Percentiles rank a stretch among this genome's conserved stretches.
Conservation (phyloP, 1,140 invertebrate genomes). For the Dreissena rostriformis region DNA sequence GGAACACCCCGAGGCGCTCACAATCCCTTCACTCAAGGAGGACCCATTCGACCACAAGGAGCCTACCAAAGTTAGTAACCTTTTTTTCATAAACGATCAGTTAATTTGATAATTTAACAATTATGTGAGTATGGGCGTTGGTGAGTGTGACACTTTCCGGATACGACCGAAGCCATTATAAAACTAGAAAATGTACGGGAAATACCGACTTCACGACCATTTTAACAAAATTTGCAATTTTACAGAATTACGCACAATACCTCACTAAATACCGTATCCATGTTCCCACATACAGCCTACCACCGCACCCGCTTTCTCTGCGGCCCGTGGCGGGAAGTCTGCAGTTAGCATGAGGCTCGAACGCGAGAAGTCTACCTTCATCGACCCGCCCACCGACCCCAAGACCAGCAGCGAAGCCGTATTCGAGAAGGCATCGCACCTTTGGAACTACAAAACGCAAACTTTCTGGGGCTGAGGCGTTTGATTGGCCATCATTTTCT, state of each 20-base stretch:
- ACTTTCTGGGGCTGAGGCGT: not conserved
- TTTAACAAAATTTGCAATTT: too few relatives aligned
- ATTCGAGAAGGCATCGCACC: constrained; percentile 14
- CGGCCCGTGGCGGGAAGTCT: constrained; percentile 44
- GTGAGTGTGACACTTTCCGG: too few relatives aligned
- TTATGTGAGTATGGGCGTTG: too few relatives aligned
- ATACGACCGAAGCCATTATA: too few relatives aligned
- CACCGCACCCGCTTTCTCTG: constrained; percentile 45
- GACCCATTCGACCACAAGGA: constrained; percentile 54
- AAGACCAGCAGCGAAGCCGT: not conserved
- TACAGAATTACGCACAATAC: too few relatives aligned
- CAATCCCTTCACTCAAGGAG: constrained; percentile 53
- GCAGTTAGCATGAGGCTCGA: constrained; percentile 34
- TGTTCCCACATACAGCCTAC: not conserved
- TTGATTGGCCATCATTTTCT: too few relatives aligned
- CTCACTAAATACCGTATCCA: too few relatives aligned
- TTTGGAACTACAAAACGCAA: constrained; percentile 29
- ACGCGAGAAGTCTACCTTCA: constrained; percentile 37
- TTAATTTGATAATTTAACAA: too few relatives aligned
- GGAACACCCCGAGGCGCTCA: constrained; percentile 52
- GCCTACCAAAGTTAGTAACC: constrained; percentile 27
- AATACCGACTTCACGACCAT: too few relatives aligned
- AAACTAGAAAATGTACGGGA: too few relatives aligned
- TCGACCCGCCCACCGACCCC: constrained; percentile 22
- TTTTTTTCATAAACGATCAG: too few relatives aligned